Percentiles rank a stretch among this genome's conserved stretches.
Conservation (phyloP, 2,797 vertebrate genomes). For the Nyctalus aviator region DNA sequence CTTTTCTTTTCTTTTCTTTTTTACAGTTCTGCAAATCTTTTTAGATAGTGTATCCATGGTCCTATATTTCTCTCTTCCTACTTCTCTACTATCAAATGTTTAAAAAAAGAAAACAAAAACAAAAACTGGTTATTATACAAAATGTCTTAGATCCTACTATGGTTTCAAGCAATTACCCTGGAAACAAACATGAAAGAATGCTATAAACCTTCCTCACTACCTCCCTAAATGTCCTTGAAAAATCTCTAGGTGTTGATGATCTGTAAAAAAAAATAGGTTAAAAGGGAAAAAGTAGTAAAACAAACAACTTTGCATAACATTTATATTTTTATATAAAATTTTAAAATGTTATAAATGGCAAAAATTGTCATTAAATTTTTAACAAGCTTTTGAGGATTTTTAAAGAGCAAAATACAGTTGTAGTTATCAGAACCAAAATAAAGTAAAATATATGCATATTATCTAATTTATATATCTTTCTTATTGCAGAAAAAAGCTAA, state of each 20-base stretch:
- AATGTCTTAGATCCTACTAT: neutral
- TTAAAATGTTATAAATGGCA: conserved; percentile 13
- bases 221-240: neutral
- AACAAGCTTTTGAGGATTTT: conserved; percentile 43
- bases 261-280: neutral
- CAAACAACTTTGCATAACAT: conserved; percentile 20
- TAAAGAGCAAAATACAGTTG: conserved; percentile 30
- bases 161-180: neutral
- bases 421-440: conserved; percentile 43
- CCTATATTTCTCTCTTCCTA: conserved; percentile 6
- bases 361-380: conserved; percentile 15
- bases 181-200: neutral
- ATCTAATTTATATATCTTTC: conserved; percentile 7
- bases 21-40: neutral
- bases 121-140: neutral
- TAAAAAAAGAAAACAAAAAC: neutral
- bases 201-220: neutral
- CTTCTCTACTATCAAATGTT: neutral
- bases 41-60: neutral
- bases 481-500: conserved; percentile 11
- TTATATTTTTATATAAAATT: conserved; percentile 29
- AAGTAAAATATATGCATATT: neutral
- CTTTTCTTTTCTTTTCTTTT: neutral
- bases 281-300: conserved; percentile 34
- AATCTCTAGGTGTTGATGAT: neutral